phyloP scores from a whole-genome alignment of 2,888 invertebrate genomes.

The Notocelia uddmanniana region DNA sequence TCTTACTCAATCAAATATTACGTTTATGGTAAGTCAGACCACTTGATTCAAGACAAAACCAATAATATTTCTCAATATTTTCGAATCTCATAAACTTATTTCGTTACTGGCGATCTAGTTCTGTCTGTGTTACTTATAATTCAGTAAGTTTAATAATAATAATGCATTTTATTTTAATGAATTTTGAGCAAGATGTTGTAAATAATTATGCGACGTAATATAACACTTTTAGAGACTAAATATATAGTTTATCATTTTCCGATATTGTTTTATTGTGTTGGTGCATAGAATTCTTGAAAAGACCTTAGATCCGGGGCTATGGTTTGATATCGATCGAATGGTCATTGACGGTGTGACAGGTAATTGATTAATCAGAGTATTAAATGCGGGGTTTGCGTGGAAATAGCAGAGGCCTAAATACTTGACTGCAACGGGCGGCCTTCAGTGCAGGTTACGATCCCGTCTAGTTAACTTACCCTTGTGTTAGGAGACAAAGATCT shows the following conservation, averaged over 20 bases:
- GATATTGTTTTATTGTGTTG: slow-evolving; percentile 50
- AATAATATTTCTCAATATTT: slow-evolving; percentile 12
- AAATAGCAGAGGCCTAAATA: background rate
- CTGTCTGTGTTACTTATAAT: slow-evolving; percentile 44
- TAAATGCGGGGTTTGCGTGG: slow-evolving; percentile 9
- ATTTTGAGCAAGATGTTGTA: slow-evolving; percentile 67
- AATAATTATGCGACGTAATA: slow-evolving; percentile 69
- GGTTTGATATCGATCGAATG: background rate
- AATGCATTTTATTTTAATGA: slow-evolving; percentile 50
- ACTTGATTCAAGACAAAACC: slow-evolving; percentile 7
- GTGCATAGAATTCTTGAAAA: background rate
- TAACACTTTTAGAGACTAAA: slow-evolving; percentile 74
- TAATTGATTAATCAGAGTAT: background rate
- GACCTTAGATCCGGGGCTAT: background rate
- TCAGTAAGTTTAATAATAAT: slow-evolving; percentile 40
- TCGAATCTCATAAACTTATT: slow-evolving; percentile 42
- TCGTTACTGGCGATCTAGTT: slow-evolving; percentile 30
- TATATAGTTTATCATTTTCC: slow-evolving; percentile 70
- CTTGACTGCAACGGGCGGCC: background rate
- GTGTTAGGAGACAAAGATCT: slow-evolving; percentile 9
- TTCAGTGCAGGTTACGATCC: slow-evolving; percentile 17
- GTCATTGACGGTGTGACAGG: slow-evolving; percentile 2
- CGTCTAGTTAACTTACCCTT: slow-evolving; percentile 32
- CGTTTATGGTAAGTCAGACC: slow-evolving; percentile 8
- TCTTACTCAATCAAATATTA: slow-evolving; percentile 26